phyloP scores from a whole-genome alignment of 2,113 vertebrate species.

The Cyprinus carpio region DNA sequence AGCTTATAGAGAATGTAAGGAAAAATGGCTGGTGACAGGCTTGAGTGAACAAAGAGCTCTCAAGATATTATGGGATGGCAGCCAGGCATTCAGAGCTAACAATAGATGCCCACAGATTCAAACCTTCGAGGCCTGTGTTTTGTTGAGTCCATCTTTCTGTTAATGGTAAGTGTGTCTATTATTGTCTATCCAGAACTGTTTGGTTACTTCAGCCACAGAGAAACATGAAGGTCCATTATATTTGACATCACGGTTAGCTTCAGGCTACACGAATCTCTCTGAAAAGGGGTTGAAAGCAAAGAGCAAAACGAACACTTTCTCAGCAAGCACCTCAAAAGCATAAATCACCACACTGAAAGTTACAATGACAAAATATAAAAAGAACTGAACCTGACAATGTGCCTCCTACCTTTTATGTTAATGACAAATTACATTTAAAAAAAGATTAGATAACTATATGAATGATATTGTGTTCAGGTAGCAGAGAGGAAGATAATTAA shows the following conservation, averaged over 20 bases:
- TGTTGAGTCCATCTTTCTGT: conserved; percentile 61
- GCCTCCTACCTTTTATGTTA: conserved; percentile 49
- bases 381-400: conserved; percentile 13
- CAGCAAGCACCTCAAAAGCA: conserved; percentile 57
- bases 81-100: conserved; percentile 57
- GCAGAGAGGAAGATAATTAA: conserved; percentile 18
- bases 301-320: conserved; percentile 54
- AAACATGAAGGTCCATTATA: conserved; percentile 12
- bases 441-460: background rate
- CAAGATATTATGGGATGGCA: conserved; percentile 43
- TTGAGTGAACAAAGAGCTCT: conserved; percentile 45
- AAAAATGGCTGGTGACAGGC: conserved; percentile 41
- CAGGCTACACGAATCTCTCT: conserved; percentile 56
- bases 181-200: conserved; percentile 29
- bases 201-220: conserved; percentile 38
- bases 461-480: background rate
- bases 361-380: conserved; percentile 52
- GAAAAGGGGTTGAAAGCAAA: conserved; percentile 34
- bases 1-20: conserved; percentile 52
- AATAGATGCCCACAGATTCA: conserved; percentile 55
- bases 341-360: conserved; percentile 57
- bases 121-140: conserved; percentile 61
- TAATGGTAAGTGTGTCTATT: conserved; percentile 69
- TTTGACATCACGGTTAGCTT: conserved; percentile 51
- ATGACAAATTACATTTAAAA: conserved; percentile 4